Evolutionary conservation across 2,888 invertebrate species (phyloP).

Genomic region (Caenorhabditis wallacei): DNA sequence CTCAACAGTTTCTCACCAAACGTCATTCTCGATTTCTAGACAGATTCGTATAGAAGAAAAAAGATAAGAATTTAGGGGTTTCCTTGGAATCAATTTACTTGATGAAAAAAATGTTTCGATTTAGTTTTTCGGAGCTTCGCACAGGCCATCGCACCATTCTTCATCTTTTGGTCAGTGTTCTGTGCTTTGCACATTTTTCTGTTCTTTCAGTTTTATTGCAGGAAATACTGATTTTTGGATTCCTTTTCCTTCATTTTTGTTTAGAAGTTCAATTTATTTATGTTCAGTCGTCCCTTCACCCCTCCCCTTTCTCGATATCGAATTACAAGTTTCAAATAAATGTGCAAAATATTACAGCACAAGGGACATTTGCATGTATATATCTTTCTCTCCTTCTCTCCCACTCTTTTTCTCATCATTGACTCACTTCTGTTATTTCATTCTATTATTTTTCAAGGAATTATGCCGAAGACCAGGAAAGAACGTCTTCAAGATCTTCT

Average conservation of each 20-base stretch:
- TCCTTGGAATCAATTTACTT: too few species aligned
- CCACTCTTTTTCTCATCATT: background rate
- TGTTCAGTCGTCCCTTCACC: background rate
- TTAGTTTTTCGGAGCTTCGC: background rate
- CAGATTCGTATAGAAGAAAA: too few species aligned
- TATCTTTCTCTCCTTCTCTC: background rate
- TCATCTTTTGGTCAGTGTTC: background rate
- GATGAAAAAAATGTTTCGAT: slow-evolving; percentile 24
- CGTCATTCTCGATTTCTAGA: too few species aligned
- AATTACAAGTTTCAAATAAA: background rate
- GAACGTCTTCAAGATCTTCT: slow-evolving; percentile 4
- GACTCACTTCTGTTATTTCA: background rate
- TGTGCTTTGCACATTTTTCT: background rate
- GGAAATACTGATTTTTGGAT: too few species aligned
- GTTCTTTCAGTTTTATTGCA: too few species aligned
- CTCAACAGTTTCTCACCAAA: too few species aligned
- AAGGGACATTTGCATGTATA: background rate
- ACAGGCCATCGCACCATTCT: background rate
- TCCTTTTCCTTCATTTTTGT: too few species aligned
- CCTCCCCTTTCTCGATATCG: background rate
- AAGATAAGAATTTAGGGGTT: too few species aligned
- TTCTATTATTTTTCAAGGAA: background rate
- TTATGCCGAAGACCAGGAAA: background rate
- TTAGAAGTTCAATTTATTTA: background rate
- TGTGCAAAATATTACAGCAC: slow-evolving; percentile 6